Evolutionary conservation across 2,888 invertebrate species (phyloP).

Genomic region (Plebejus anna): DNA sequence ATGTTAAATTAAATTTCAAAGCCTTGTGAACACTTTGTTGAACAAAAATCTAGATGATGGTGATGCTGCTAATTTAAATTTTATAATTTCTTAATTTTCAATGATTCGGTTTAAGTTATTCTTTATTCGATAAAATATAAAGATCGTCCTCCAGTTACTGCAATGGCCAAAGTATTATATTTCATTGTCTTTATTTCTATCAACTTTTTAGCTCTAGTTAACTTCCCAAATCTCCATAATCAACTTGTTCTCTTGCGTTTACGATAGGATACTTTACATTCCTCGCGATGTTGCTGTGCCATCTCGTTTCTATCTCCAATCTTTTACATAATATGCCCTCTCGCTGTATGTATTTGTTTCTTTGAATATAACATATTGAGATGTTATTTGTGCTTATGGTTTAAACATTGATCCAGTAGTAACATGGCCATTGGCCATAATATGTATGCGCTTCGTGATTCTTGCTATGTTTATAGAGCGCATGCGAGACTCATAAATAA

Average conservation of each 20-base stretch:
- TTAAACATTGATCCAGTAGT: constrained; percentile 20
- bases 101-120: no score
- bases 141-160: background rate
- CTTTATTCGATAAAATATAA: background rate
- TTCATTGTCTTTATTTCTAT: background rate
- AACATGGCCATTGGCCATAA: background rate
- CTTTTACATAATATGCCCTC: constrained; percentile 12
- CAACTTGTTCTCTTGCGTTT: background rate
- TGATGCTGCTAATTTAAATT: no score
- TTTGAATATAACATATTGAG: constrained; percentile 22
- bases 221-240: background rate
- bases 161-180: background rate
- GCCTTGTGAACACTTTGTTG: no score
- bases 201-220: background rate
- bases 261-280: background rate
- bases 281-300: background rate
- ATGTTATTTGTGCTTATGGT: constrained; percentile 18
- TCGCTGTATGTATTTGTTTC: constrained; percentile 17
- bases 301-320: background rate
- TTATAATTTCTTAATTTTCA: background rate
- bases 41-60: no score
- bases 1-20: background rate
- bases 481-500: constrained; percentile 1
- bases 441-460: constrained; percentile 4
- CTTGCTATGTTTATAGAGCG: background rate